Conservation (phyloP, 2,888 invertebrate genomes). For the Drosophila silvestris region DNA sequence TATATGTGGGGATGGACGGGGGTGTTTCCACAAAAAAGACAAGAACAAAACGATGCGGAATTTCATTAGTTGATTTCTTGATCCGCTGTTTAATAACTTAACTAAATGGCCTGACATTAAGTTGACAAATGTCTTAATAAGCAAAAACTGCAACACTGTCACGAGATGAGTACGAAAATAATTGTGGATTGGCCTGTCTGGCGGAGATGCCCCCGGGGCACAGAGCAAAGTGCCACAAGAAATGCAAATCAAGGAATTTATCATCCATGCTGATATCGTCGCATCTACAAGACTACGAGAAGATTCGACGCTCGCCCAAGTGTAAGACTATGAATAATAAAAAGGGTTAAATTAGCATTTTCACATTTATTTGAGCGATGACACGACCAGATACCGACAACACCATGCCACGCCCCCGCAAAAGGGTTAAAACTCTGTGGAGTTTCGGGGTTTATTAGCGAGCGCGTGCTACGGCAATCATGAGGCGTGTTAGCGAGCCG, state of each 20-base stretch:
- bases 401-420: slow-evolving; percentile 31
- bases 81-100: slow-evolving; percentile 64
- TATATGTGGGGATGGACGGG: background rate
- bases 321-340: slow-evolving; percentile 84
- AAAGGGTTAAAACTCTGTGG: slow-evolving; percentile 42
- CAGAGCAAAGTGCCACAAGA: slow-evolving; percentile 52
- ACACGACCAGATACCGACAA: slow-evolving; percentile 64
- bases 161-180: slow-evolving; percentile 40
- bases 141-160: slow-evolving; percentile 46
- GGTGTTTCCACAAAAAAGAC: background rate
- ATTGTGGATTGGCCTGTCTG: slow-evolving; percentile 27
- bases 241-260: slow-evolving; percentile 80
- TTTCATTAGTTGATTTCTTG: slow-evolving; percentile 43
- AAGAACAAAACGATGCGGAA: slow-evolving; percentile 6
- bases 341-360: slow-evolving; percentile 85
- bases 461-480: slow-evolving; percentile 77
- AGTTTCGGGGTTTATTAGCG: slow-evolving; percentile 60
- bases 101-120: slow-evolving; percentile 67
- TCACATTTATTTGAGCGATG: slow-evolving; percentile 82
- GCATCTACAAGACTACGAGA: slow-evolving; percentile 27
- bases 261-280: slow-evolving; percentile 54
- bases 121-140: slow-evolving; percentile 78
- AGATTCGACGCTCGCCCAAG: slow-evolving; percentile 58
- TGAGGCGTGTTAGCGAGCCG: slow-evolving; percentile 65
- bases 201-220: slow-evolving; percentile 43